These are phyloP conservation scores for Coendou prehensilis DNA, from an alignment of 2,797 vertebrate species.

Conservation along the genomic window DNA sequence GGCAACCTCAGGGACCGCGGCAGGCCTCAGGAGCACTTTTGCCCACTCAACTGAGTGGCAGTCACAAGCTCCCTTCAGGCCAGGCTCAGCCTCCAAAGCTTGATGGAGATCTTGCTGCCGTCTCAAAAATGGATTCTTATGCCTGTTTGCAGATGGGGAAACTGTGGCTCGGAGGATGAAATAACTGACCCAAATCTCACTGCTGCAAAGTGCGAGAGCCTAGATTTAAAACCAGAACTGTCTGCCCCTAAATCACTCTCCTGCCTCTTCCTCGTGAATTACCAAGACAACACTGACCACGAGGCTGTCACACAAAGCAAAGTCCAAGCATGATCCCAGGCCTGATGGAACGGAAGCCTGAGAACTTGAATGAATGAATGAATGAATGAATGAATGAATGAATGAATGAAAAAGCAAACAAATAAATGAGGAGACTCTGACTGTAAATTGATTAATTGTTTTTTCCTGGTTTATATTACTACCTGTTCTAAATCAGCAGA, in stretches of 20 bases:
- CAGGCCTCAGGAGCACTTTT: neutral
- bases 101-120: fast-evolving
- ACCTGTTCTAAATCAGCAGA: neutral
- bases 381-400: no score
- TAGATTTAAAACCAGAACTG: neutral
- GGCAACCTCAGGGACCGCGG: neutral
- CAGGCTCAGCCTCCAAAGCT: neutral
- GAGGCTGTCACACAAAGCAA: fast-evolving
- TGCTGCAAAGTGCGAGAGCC: neutral
- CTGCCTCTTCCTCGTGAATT: neutral
- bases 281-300: fast-evolving
- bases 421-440: neutral
- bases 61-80: fast-evolving
- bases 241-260: neutral
- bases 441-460: fast-evolving
- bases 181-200: neutral
- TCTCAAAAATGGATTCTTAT: fast-evolving
- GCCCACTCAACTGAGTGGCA: fast-evolving
- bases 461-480: neutral
- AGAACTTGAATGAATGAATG: neutral
- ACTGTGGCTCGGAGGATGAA: neutral
- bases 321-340: fast-evolving
- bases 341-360: fast-evolving
- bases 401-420: neutral
- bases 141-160: neutral